A percentile compares a stretch with the other conserved stretches of the same genome.
Evolutionary conservation across 2,888 invertebrate species (phyloP).

Genomic region (Muschampia plurimacula): DNA sequence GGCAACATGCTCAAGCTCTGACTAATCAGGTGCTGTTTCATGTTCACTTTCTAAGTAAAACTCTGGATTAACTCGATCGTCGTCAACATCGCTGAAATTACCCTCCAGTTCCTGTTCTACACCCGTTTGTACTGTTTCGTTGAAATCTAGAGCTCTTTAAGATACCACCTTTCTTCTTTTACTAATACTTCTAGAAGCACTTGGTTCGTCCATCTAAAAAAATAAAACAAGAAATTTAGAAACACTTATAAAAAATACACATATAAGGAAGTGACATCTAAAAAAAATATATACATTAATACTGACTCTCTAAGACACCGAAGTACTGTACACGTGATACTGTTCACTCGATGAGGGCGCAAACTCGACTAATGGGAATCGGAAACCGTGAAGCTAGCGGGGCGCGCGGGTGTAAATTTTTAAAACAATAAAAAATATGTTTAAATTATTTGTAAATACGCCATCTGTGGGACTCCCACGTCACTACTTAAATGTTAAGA

Average conservation of each 20-base stretch:
- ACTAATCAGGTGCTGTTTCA: neutral
- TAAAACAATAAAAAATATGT: neutral
- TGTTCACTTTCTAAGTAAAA: neutral
- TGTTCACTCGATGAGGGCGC: too few species aligned
- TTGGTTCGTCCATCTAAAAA: neutral
- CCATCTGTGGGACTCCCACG: slow-evolving; percentile 1
- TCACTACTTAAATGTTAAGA: neutral
- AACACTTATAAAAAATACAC: neutral
- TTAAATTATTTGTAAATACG: neutral
- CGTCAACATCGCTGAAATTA: neutral
- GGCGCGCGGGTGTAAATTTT: neutral
- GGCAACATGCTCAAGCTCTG: neutral
- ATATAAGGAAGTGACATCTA: neutral
- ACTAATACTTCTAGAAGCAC: neutral
- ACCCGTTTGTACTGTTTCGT: neutral
- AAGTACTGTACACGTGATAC: neutral
- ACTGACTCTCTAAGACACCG: neutral
- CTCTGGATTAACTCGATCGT: neutral
- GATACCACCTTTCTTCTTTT: neutral
- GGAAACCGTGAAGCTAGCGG: too few species aligned
- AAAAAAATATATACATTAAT: neutral
- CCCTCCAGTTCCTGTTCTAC: neutral
- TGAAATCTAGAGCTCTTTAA: neutral
- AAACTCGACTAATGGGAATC: too few species aligned
- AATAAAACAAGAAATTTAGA: neutral